Conservation (phyloP, 2,888 invertebrate species). For the Cyclophora punctaria region DNA sequence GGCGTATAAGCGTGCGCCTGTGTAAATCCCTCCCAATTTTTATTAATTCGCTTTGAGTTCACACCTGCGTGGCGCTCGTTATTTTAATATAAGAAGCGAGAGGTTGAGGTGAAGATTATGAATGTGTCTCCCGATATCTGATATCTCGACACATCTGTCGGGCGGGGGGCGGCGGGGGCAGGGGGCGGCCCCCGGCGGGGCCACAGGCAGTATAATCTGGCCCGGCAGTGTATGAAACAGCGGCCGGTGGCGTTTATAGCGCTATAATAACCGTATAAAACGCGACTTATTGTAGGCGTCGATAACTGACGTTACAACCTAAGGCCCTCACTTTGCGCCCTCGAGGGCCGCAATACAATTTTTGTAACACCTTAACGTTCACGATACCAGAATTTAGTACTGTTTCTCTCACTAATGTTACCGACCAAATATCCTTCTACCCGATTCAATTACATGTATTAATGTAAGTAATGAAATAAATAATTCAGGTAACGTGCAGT, state of each 20-base stretch:
- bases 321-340: slow-evolving; percentile 50
- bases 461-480: too few relatives aligned
- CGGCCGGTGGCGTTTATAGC: slow-evolving; percentile 73
- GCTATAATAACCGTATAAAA: slow-evolving; percentile 76
- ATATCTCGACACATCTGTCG: slow-evolving; percentile 73
- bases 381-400: slow-evolving; percentile 32
- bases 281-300: slow-evolving; percentile 73
- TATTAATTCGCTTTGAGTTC: slow-evolving; percentile 51
- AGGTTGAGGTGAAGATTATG: slow-evolving; percentile 69
- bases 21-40: slow-evolving; percentile 34
- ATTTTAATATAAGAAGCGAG: slow-evolving; percentile 68
- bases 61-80: slow-evolving; percentile 55
- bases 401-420: slow-evolving; percentile 28
- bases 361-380: slow-evolving; percentile 36
- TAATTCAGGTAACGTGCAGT: too few relatives aligned
- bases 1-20: slow-evolving; percentile 21
- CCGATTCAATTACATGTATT: background rate
- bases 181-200: slow-evolving; percentile 50
- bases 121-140: slow-evolving; percentile 73
- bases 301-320: slow-evolving; percentile 68
- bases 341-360: slow-evolving; percentile 31
- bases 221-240: slow-evolving; percentile 71
- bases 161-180: slow-evolving; percentile 65
- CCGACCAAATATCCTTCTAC: slow-evolving; percentile 7
- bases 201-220: slow-evolving; percentile 68